A percentile compares a stretch with the other conserved stretches of the same genome.
These are phyloP conservation scores for Epistrophella euchroma DNA, from an alignment of 2,888 invertebrate genomes.

Conservation along the genomic window DNA sequence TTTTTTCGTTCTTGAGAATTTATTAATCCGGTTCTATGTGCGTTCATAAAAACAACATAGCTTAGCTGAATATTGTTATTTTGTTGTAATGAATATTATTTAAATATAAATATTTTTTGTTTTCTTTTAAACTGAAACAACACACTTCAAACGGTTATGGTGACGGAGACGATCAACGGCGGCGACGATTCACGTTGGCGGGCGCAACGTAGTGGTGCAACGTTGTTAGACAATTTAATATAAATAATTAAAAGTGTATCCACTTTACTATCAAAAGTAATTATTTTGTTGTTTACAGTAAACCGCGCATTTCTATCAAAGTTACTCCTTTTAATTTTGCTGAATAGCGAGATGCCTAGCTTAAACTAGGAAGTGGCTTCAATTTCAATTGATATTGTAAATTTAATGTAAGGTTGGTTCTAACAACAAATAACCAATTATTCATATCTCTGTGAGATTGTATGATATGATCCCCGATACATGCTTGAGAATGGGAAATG, in stretches of 20 bases:
- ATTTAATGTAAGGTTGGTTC: conserved; percentile 29
- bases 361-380: conserved; percentile 52
- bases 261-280: conserved; percentile 21
- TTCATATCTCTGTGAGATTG: not conserved
- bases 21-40: conserved; percentile 21
- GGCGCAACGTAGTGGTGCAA: not conserved
- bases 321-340: not conserved
- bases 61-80: conserved; percentile 8
- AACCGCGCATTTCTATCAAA: conserved; percentile 13
- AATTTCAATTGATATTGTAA: conserved; percentile 26
- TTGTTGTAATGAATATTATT: conserved; percentile 1
- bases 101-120: not conserved
- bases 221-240: conserved; percentile 10
- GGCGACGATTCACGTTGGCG: not conserved
- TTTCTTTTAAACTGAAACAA: not conserved
- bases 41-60: conserved; percentile 7
- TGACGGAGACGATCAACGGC: not conserved
- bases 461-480: not conserved
- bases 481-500: not conserved
- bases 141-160: not conserved
- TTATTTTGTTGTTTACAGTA: conserved; percentile 33
- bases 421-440: conserved; percentile 13
- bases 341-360: conserved; percentile 37
- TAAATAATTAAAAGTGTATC: conserved; percentile 38
- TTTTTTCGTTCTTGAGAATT: conserved; percentile 19